A percentile compares a stretch with the other conserved stretches of the same genome.
These are phyloP conservation scores for Brenthis daphne DNA, from an alignment of 2,888 invertebrate species.

Conservation along the genomic window DNA sequence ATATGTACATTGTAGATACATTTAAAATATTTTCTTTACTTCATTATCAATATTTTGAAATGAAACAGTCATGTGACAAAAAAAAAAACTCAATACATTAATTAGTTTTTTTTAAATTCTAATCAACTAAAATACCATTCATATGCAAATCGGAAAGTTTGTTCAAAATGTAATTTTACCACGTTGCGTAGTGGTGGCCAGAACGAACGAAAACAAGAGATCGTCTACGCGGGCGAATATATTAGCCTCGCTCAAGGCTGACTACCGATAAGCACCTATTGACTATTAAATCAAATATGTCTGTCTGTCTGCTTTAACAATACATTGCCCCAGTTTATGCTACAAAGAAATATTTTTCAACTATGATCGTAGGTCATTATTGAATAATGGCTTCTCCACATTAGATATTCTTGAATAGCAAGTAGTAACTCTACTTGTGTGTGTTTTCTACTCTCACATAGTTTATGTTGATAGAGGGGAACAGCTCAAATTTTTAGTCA, in stretches of 20 bases:
- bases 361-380: background rate
- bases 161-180: background rate
- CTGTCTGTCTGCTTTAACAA: constrained; percentile 6
- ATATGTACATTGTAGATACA: too few species aligned
- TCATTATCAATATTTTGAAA: too few species aligned
- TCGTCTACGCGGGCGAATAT: constrained; percentile 5
- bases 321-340: background rate
- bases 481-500: too few species aligned
- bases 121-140: too few species aligned
- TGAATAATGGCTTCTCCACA: background rate
- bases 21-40: too few species aligned
- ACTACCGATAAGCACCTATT: constrained; percentile 6
- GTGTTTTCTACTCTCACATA: background rate
- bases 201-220: too few species aligned
- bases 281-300: constrained; percentile 1
- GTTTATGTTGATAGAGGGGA: too few species aligned
- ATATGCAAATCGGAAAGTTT: too few species aligned
- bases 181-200: background rate
- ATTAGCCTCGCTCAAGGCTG: background rate
- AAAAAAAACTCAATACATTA: too few species aligned
- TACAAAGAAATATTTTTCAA: constrained; percentile 1
- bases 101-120: too few species aligned
- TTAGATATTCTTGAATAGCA: background rate
- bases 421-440: background rate
- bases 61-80: too few species aligned